Evolutionary conservation across 2,888 invertebrate genomes (phyloP).

Genomic region (Pachliopta kotzebuea): DNA sequence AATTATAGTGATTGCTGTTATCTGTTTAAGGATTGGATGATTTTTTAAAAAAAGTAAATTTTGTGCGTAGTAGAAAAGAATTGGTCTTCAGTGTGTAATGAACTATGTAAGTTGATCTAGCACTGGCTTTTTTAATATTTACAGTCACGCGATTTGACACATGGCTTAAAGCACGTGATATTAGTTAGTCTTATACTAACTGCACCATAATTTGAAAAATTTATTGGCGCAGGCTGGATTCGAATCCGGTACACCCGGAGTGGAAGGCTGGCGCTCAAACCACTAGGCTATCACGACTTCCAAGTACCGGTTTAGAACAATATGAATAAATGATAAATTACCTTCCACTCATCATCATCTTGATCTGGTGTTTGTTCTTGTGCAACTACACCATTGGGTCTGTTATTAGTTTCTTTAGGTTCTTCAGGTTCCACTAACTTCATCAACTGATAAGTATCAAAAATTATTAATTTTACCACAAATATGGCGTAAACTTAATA

Average conservation of each 20-base stretch:
- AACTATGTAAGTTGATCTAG: not conserved
- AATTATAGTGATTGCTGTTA: not conserved
- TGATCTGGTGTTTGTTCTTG: slow-evolving; percentile 66
- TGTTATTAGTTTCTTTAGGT: slow-evolving; percentile 52
- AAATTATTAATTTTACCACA: not conserved
- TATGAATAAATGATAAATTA: slow-evolving; percentile 43
- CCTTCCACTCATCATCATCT: slow-evolving; percentile 86
- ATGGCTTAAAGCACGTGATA: too few species aligned
- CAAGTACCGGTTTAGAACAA: too few species aligned
- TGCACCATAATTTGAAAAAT: too few species aligned
- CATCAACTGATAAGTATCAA: slow-evolving; percentile 71
- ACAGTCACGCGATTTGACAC: too few species aligned
- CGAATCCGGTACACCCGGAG: too few species aligned
- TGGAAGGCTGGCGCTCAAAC: too few species aligned
- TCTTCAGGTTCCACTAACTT: slow-evolving; percentile 81
- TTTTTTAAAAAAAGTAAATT: too few species aligned
- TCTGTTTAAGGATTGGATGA: not conserved
- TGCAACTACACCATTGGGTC: slow-evolving; percentile 67
- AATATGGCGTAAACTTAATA: too few species aligned
- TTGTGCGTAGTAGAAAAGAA: not conserved
- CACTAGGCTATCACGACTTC: too few species aligned
- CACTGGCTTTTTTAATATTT: too few species aligned
- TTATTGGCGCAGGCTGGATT: too few species aligned
- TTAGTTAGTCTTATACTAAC: too few species aligned
- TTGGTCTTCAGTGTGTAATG: not conserved